These are phyloP conservation scores for Aphelocoma californica DNA, from an alignment of 2,797 vertebrate species.

Conservation along the genomic window DNA sequence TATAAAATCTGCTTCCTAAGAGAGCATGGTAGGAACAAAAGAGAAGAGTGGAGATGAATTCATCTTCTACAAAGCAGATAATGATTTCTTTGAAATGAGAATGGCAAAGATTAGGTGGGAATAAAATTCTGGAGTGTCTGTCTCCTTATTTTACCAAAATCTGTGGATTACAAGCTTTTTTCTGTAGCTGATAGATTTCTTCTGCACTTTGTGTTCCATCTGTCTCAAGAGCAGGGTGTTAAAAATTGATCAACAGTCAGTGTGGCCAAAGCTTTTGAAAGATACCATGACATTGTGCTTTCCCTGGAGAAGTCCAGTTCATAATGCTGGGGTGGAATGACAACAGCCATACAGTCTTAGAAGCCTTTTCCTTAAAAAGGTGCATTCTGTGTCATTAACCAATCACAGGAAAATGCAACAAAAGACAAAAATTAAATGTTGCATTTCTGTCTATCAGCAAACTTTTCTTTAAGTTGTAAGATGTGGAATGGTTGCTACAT, in stretches of 20 bases:
- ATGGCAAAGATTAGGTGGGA: background rate
- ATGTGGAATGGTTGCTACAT: rapidly evolving
- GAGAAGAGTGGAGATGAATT: background rate
- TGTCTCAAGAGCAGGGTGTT: background rate
- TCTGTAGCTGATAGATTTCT: background rate
- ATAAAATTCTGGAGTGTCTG: background rate
- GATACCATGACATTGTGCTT: background rate
- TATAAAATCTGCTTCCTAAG: background rate
- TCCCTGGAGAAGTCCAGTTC: background rate
- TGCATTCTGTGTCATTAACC: background rate
- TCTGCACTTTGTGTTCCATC: background rate
- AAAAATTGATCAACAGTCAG: background rate
- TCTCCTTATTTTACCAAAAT: background rate
- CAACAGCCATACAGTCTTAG: background rate
- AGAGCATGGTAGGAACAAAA: background rate
- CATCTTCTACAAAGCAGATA: background rate
- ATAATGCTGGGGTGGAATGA: background rate
- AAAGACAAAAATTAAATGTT: background rate
- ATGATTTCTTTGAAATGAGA: background rate
- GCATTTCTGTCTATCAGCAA: background rate
- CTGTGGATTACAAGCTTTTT: background rate
- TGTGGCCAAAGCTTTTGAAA: background rate
- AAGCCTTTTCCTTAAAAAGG: background rate
- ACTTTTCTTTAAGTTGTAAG: background rate
- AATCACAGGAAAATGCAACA: background rate